Evolutionary conservation across 2,797 vertebrate species (phyloP), one percentile per base, ranked within the genome.

Genomic region (Melanotaenia boesemani): DNA sequence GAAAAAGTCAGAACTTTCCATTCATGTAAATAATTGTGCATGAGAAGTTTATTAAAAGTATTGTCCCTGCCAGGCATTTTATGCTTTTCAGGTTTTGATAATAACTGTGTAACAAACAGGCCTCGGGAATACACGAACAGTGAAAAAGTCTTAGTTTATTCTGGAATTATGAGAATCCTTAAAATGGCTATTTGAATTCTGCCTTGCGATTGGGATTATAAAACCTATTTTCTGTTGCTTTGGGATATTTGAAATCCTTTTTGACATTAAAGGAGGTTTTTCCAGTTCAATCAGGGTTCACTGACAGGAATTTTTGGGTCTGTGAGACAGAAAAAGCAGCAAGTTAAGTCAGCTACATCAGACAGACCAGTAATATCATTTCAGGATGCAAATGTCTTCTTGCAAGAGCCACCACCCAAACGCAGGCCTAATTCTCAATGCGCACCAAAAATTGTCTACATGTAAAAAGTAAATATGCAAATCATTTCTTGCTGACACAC

Each of bases 161-260:
- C 60, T 32, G 15, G 58, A 63, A 64, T 61, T 76, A n/a, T 70
- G 58, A 77, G 63, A 61, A 28, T 72, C 71, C 70, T 82, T 70
- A 73, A 87, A 83, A 78, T 75, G 77, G 74, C 72, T 68, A 76
- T 89, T 85, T 79, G 36, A 82, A 81, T 78, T 83, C 81, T 48
- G 65, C 22, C 8, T 84, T 86, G 90, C 77, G 44, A 90, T 63
- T 44, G 72, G 88, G 85, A 87, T 92, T 90, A 89, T 81, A 82
- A 75, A 86, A 77, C 85, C 78, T 88, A 80, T 86, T 84, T 92
- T 83, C 76, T 75, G 71, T 91, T 82, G 90, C 89, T 91, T 52
- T 79, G 50, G 84, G 90, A 85, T 88, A 86, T 92, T 84, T 87
- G 30, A 86, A 89, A 91, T 89, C 84, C 83, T 79, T 84, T 80